Evolutionary conservation across 2,113 vertebrate genomes (phyloP), one percentile per base, ranked within the genome.

Genomic region (Cercocebus atys): DNA sequence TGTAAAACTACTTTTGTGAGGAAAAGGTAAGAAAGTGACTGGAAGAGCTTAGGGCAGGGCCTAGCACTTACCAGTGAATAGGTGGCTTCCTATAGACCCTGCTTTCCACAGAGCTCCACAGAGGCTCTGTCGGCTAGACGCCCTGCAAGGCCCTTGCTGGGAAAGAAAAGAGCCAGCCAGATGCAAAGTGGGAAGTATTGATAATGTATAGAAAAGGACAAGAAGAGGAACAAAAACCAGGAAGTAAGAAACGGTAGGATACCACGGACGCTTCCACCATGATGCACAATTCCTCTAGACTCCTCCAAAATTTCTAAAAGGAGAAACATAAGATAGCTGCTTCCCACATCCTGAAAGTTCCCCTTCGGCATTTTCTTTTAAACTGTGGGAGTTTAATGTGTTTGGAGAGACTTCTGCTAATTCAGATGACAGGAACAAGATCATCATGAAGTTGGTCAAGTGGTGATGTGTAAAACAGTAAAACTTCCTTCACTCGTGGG

Each of bases 231-330:
- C 17, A 1, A 6, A 38, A 30, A 7, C 0, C 4, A 11, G 32
- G 40, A 88, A 72, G 35, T 30, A 7, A 32, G 50, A 32, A 9
- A 16, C 8, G 6, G 3, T 23, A 32, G 47, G 23, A 25, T 32
- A 35, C 5, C 6, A 0, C 0, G 6, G 59, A 20, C 0, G 3
- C n/a, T 35, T 14, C 30, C 50, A 18, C 17, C 0, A 3, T 4
- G 38, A 43, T 30, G 0, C 50, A 1, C 23, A 35, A n/a, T 3
- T 8, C 23, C 47, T 3, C 50, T 10, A 8, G 14, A 14, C 47
- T 81, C 80, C 70, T 93, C 70, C 64, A 30, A 17, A 72, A 45
- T 27, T n/a, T 50, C 61, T 0, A 6, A 52, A 52, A 79, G 80
- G 52, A 55, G 52, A 78, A 27, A 25, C 3, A 16, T 1, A 4